Conservation (phyloP, 2,888 invertebrate species). For the Dusona sp. region DNA sequence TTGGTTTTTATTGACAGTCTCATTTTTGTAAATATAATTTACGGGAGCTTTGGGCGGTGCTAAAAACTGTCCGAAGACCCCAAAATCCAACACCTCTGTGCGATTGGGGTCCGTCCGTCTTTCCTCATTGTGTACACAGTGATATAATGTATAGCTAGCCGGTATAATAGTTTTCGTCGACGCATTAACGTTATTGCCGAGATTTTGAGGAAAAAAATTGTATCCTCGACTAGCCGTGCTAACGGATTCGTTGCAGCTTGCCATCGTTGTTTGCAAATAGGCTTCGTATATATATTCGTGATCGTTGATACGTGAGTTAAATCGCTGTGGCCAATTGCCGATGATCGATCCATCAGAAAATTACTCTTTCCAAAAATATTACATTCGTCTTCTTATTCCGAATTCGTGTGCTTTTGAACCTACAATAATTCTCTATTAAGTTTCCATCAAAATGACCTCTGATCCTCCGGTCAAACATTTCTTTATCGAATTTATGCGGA, state of each 20-base stretch:
- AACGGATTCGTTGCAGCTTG: constrained; percentile 84
- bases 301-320: constrained; percentile 78
- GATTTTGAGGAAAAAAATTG: constrained; percentile 83
- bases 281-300: constrained; percentile 74
- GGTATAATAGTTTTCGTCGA: constrained; percentile 79
- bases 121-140: constrained; percentile 76
- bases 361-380: constrained; percentile 30
- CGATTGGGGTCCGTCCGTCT: constrained; percentile 76
- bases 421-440: neutral
- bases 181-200: constrained; percentile 82
- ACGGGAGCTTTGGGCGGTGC: constrained; percentile 27
- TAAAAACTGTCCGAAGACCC: constrained; percentile 77
- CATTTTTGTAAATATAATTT: constrained; percentile 30
- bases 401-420: neutral
- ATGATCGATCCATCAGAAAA: constrained; percentile 64
- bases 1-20: constrained; percentile 3
- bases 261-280: constrained; percentile 83
- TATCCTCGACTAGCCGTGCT: constrained; percentile 75
- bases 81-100: constrained; percentile 81
- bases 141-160: constrained; percentile 79
- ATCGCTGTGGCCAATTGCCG: constrained; percentile 75
- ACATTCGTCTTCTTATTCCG: neutral
- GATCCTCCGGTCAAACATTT: no score
- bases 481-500: neutral
- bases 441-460: no score